A percentile compares a stretch with the other conserved stretches of the same genome.
phyloP scores from a whole-genome alignment of 2,113 vertebrate species.

The Blennius ocellaris region DNA sequence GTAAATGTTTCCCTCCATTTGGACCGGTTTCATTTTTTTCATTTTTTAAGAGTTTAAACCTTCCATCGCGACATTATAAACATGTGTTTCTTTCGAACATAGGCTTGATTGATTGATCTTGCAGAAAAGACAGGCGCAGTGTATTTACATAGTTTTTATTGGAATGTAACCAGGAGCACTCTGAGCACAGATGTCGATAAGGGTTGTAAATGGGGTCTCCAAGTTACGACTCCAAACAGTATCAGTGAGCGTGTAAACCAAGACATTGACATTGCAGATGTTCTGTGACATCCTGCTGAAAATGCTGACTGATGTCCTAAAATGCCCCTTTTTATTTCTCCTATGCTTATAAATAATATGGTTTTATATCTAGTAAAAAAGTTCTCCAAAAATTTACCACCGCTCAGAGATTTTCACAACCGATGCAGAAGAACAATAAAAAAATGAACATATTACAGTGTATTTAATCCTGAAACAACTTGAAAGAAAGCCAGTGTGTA shows the following conservation, averaged over 20 bases:
- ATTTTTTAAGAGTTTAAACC: constrained; percentile 10
- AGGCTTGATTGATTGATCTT: not conserved
- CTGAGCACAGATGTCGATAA: constrained; percentile 1
- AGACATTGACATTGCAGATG: constrained; percentile 40
- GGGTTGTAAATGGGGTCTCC: not conserved
- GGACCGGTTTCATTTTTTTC: constrained; percentile 27
- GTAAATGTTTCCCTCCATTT: not conserved
- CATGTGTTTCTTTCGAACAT: not conserved
- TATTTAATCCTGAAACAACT: not conserved
- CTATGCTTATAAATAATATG: not conserved
- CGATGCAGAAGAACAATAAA: too few relatives aligned
- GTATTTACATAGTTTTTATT: constrained; percentile 31
- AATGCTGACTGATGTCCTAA: constrained; percentile 5
- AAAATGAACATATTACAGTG: too few relatives aligned
- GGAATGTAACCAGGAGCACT: constrained; percentile 26
- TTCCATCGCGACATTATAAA: constrained; percentile 13
- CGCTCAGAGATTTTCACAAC: too few relatives aligned
- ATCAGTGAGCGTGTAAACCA: constrained; percentile 21
- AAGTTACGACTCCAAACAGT: not conserved
- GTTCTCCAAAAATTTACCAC: too few relatives aligned
- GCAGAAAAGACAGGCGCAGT: not conserved
- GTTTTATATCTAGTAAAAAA: not conserved
- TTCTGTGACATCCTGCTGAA: constrained; percentile 28
- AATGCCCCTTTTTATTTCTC: not conserved
- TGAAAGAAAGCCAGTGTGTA: not conserved